Evolutionary conservation across 1,140 invertebrate genomes (phyloP).

Genomic region (Drosophila murphyi): DNA sequence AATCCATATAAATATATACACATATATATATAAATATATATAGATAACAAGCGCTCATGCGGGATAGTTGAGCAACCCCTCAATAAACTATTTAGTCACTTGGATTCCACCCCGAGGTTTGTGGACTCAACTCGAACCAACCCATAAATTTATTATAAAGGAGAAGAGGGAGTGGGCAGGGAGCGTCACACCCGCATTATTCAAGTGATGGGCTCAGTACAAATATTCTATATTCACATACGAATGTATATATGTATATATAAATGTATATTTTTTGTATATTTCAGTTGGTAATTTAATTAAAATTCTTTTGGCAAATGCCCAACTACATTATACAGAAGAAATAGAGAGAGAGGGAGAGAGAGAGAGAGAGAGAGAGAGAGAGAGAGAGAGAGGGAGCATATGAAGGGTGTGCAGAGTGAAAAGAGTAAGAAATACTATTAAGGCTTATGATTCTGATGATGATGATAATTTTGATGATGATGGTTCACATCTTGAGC

Average conservation of each 20-base stretch:
- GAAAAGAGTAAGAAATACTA: not conserved
- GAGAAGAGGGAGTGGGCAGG: not conserved
- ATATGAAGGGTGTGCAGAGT: not conserved
- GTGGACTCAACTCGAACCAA: not conserved
- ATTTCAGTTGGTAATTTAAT: constrained; percentile 61
- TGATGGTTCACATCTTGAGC: constrained; percentile 16
- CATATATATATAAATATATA: not conserved
- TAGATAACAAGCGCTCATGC: constrained; percentile 26
- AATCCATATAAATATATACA: not conserved
- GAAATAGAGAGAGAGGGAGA: too few relatives aligned
- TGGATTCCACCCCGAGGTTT: not conserved
- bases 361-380: constrained; percentile 7
- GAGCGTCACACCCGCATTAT: constrained; percentile 52
- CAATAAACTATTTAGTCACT: not conserved
- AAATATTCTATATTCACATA: constrained; percentile 1
- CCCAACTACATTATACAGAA: constrained; percentile 41
- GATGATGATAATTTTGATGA: not conserved
- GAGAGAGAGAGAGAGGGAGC: constrained; percentile 7
- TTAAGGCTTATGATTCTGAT: constrained; percentile 21
- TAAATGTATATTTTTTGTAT: constrained; percentile 12
- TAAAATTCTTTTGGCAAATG: constrained; percentile 77
- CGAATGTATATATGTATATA: not conserved
- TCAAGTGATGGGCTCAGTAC: not conserved
- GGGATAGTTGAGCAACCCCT: constrained; percentile 3
- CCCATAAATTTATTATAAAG: not conserved